Evolutionary conservation across 2,113 vertebrate genomes (phyloP), one percentile per base, ranked within the genome.

Genomic region (Bos taurus): DNA sequence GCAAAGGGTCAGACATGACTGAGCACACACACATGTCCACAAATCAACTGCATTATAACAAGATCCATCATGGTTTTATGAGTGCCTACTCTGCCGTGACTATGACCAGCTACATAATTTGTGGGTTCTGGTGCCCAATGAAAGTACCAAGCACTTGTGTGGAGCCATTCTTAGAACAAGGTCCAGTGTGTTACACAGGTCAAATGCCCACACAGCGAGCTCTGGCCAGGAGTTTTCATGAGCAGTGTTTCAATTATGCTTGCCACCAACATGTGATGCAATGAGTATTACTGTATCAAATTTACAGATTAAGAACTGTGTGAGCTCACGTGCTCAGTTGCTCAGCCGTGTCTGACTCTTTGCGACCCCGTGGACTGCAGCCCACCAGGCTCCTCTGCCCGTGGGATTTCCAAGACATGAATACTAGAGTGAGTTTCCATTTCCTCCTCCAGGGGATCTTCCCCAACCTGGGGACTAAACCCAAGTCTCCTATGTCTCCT

Each of bases 391-490:
- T 71, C 67, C n/a, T 71, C 9, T 23, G 67, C n/a, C 67, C 67
- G 3, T 12, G 10, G 19, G 10, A 36, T 40, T 40, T 40, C 36
- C 9, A 36, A 74, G 36, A 25, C 19, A 40, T 74, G 67, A 40
- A 12, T 40, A 25, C 67, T 74, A 21, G 19, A 74, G 21, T 40
- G 36, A 11, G 36, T 40, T 74, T 74, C 19, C 36, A 40, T 74
- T 40, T 74, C 21, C 67, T 40, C 67, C 67, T 74, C 19, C 67
- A 74, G 67, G 19, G 19, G n/a, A 23, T 74, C 67, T 23, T 74
- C n/a, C n/a, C 19, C 2, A 0, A 40, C 19, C 67, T 74, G n/a
- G 19, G n/a, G 19, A 23, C 0, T 74, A 5, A 74, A 40, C n/a
- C 67, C 21, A 1, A 10, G n/a, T 23, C 21, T 40, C 67, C 67